phyloP scores from a whole-genome alignment of 2,888 invertebrate species.

The Silvanus unidentatus region DNA sequence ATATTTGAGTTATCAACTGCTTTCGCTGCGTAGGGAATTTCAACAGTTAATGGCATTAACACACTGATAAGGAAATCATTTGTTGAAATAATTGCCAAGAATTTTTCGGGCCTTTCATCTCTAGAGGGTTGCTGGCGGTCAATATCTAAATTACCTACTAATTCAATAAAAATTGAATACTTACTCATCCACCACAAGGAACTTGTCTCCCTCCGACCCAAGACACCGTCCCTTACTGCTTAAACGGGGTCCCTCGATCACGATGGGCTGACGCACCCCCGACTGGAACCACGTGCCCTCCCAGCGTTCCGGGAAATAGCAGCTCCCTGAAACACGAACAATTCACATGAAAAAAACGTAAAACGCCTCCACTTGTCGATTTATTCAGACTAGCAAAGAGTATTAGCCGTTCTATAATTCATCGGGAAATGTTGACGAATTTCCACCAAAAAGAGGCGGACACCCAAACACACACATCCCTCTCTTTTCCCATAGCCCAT shows the following conservation, averaged over 20 bases:
- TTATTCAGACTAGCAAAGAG: conserved; percentile 5
- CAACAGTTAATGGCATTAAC: no score
- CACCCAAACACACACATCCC: no score
- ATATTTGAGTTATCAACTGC: conserved; percentile 3
- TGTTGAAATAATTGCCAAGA: no score
- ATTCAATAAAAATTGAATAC: conserved; percentile 47
- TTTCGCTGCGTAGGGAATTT: not conserved
- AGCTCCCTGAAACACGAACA: conserved; percentile 52
- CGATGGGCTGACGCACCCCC: conserved; percentile 78
- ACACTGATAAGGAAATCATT: no score
- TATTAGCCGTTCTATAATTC: no score
- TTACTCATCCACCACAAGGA: conserved; percentile 83
- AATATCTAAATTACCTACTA: not conserved
- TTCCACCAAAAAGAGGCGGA: no score
- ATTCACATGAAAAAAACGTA: conserved; percentile 11
- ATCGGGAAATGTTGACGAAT: no score
- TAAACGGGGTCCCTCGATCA: conserved; percentile 73
- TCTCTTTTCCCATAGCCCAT: no score
- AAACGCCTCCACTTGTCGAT: no score
- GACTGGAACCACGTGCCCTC: conserved; percentile 89
- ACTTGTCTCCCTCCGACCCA: conserved; percentile 81
- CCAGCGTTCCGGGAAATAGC: conserved; percentile 78
- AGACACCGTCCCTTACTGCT: conserved; percentile 82
- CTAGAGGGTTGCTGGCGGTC: no score
- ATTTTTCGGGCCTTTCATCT: no score